A percentile compares a stretch with the other conserved stretches of the same genome.
Evolutionary conservation across 2,113 vertebrate genomes (phyloP).

Genomic region (Lampris incognitus): DNA sequence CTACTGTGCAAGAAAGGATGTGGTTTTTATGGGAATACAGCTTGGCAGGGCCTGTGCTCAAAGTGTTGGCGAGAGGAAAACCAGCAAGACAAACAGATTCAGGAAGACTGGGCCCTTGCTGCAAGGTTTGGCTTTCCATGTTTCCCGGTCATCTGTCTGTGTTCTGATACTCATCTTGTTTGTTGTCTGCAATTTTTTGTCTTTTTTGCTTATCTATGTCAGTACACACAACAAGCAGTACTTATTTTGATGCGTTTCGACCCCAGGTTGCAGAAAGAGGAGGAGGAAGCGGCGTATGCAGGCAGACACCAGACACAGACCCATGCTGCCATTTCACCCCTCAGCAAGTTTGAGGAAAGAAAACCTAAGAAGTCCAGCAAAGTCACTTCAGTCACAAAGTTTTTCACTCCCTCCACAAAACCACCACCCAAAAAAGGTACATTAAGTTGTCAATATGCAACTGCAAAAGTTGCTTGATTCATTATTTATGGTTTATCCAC

Average conservation of each 20-base stretch:
- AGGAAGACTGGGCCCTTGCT: constrained; percentile 95
- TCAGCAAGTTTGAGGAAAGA: constrained; percentile 93
- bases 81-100: constrained; percentile 91
- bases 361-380: constrained; percentile 92
- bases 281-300: constrained; percentile 92
- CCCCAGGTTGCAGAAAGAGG: constrained; percentile 89
- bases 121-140: constrained; percentile 83
- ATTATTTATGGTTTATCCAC: too few species aligned
- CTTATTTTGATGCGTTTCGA: not conserved
- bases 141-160: not conserved
- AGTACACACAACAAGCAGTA: not conserved
- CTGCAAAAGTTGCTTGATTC: too few species aligned
- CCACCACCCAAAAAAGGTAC: constrained; percentile 90
- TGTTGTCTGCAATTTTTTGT: not conserved
- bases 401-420: constrained; percentile 92
- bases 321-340: constrained; percentile 83
- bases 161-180: not conserved
- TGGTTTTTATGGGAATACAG: constrained; percentile 94
- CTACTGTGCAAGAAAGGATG: constrained; percentile 97
- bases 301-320: constrained; percentile 87
- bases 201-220: not conserved
- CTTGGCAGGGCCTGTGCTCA: constrained; percentile 95
- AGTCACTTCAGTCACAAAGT: constrained; percentile 94
- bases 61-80: constrained; percentile 97
- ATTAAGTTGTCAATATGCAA: not conserved